Base-by-base conservation (phyloP, 2,888 invertebrate species). In the Phymatocera aterrima region DNA sequence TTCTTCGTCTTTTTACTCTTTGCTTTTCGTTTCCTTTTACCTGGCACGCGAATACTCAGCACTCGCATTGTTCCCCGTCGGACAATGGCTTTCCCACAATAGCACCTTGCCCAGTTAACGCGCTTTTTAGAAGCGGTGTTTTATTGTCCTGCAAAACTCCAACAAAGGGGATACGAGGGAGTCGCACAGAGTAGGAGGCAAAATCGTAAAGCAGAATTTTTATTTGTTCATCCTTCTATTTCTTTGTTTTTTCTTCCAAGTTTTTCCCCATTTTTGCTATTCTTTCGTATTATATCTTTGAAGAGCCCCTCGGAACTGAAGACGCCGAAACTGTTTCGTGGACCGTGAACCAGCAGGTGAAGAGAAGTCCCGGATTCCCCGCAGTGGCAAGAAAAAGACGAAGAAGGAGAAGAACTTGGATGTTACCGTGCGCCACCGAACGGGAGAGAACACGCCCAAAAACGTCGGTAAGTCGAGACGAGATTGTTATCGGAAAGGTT, bases 401-500 rank as follows among this genome's bases (percentile, higher is more conserved):
- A 18, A 40, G 40, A 40, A 40, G 8, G 40, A 54, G n/a, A 37
- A 21, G 40, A n/a, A 64, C 37, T 37, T 37, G 37, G 5, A 37
- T 37, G 18, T 37, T 34, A 64, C 64, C 64, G 37, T 10, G 64
- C 18, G 37, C 64, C 57, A 57, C 28, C 21, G 64, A 40, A 65
- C 65, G 37, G n/a, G 57, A 75, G 46, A 60, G 75, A 75, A n/a
- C 75, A 75, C 75, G 75, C 72, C 78, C 74, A 46, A 48, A 78
- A 78, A 78, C 70, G 78, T 61, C 78, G 74, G 78, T 78, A 78
- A 78, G 74, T 78, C 74, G 78, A 78, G 74, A 78, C 74, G 74
- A 57, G 78, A 83, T 83, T 78, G 68, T 81, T 83, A 81, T 83
- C 83, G 74, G 24, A 64, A 78, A 78, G 80, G 80, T 81, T 81